Conservation (phyloP, 2,888 invertebrate genomes). For the Xylophagus ater region DNA sequence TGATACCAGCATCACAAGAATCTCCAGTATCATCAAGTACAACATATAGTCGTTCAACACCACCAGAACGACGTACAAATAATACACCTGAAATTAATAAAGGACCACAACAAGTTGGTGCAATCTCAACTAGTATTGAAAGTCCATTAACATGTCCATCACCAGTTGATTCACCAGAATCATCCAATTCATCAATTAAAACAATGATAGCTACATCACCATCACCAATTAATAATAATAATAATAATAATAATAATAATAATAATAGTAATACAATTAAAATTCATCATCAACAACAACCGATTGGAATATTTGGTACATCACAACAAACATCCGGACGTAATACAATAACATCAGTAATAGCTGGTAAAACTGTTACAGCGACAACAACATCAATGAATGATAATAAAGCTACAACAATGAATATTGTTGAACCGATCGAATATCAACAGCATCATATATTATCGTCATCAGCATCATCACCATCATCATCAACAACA, state of each 20-base stretch:
- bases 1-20: constrained; percentile 23
- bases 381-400: constrained; percentile 51
- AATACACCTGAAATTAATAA: constrained; percentile 48
- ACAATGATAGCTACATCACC: constrained; percentile 36
- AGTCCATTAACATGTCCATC: constrained; percentile 55
- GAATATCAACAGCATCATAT: constrained; percentile 8
- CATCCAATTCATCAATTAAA: constrained; percentile 22
- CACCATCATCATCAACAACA: constrained; percentile 2
- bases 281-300: constrained; percentile 14
- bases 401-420: constrained; percentile 5
- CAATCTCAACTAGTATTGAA: constrained; percentile 73
- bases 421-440: background rate
- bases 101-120: constrained; percentile 71
- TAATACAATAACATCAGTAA: constrained; percentile 70
- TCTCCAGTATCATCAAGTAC: constrained; percentile 45
- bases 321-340: constrained; percentile 58
- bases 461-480: constrained; percentile 12
- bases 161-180: constrained; percentile 40
- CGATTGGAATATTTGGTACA: constrained; percentile 26
- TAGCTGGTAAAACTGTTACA: constrained; percentile 61
- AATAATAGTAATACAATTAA: constrained; percentile 34
- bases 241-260: constrained; percentile 28
- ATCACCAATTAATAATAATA: constrained; percentile 28
- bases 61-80: constrained; percentile 36
- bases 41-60: constrained; percentile 35